Base-by-base conservation (phyloP, 1,140 invertebrate species). In the Melitaea cinxia region DNA sequence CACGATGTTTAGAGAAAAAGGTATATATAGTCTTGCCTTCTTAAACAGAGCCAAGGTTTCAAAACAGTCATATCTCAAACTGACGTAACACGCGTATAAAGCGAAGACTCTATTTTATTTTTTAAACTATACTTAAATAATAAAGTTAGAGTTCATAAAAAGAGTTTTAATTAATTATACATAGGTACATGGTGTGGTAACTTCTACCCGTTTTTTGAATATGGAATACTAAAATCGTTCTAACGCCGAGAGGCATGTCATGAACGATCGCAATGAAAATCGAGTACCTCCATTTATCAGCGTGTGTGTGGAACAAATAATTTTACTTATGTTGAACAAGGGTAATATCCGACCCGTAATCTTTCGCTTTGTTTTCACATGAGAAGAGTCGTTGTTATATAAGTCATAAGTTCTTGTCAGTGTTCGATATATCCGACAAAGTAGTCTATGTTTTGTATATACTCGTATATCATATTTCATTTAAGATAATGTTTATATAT, bases 221-320 rank as follows among this genome's bases (percentile, higher is more conserved):
- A 33, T 7, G 30, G 30, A 33, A 33, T 47, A 66, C 65, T 54
- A 70, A 63, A 66, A 62, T 63, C 59, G 55, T 61, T 37, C 23
- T 52, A 54, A 57, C 53, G 30, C 33, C 42, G 50, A 28, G 28
- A 59, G 50, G 55, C 57, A 15, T 30, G 45, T 24, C 39, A 63
- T 52, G 55, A 65, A 65, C 53, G 68, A 66, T 65, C 19, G 72
- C 65, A 68, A 74, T 74, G 68, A 74, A 71, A 71, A 68, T 74
- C 72, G 69, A 73, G 65, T 66, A 58, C 49, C 47, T 58, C 66
- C 63, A 72, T 74, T 60, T 70, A 67, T 71, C 65, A 71, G 62
- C 24, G 68, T 65, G 65, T 62, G 65, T 56, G 58, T 37, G 65
- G 26, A 55, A 50, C 60, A 56, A 64, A 67, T 70, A 67, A 69